Base-by-base conservation (phyloP, 1,140 invertebrate species). In the Holcopasites calliopsidis region DNA sequence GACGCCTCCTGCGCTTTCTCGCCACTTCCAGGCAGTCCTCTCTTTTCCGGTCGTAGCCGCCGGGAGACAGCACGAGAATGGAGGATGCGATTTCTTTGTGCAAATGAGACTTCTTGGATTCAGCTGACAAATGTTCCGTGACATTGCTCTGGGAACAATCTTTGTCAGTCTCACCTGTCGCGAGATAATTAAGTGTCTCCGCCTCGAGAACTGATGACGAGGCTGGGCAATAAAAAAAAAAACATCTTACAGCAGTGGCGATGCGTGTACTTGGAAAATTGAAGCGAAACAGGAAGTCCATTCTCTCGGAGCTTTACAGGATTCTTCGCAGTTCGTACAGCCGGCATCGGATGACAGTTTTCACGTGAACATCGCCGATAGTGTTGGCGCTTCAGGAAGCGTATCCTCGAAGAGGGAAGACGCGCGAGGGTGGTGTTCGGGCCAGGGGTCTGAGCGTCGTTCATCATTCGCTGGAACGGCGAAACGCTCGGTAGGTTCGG, bases 401-500 rank as follows among this genome's bases (percentile, higher is more conserved):
- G 52, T 23, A 47, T 75, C 35, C 52, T 58, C 60, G 11, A 33
- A 16, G 65, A 54, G 61, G 80, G 49, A 66, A 64, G 38, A 26
- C 65, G 21, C 44, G 44, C n/a, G n/a, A n/a, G 31, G 28, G 49
- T 52, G 69, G 52, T 70, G 50, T 61, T 60, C 50, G 69, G 38
- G 58, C 68, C 47, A 33, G 44, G 66, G 71, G 65, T 84, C 69
- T 72, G 52, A 23, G 80, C 73, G 84, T 88, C 85, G 88, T 90
- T 83, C 79, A 87, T 90, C 88, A 90, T 90, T 90, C 79, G 80
- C 57, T 70, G 82, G 84, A 87, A 86, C 83, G 84, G 78, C 75
- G 84, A 82, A 83, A 85, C 84, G 85, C 82, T 86, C 77, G 83
- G 86, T 88, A 88, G 86, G 85, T 84, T 87, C 73, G 85, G 82